Evolutionary conservation across 2,113 vertebrate species (phyloP).

Genomic region (Scatophagus argus): DNA sequence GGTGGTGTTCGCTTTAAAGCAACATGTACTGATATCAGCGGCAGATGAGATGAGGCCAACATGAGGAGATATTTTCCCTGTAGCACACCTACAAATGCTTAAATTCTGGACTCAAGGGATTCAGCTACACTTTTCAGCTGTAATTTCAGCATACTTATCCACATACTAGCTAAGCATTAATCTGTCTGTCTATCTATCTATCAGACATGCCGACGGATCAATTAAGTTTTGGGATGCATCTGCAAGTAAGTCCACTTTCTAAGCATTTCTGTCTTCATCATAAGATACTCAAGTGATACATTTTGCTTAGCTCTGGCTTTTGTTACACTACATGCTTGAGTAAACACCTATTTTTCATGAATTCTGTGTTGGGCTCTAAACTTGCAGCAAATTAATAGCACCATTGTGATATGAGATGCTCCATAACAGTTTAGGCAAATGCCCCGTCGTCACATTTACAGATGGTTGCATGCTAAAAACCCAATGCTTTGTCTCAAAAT

Average conservation of each 20-base stretch:
- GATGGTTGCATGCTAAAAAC: background rate
- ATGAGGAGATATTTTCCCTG: conserved; percentile 4
- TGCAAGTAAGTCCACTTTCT: conserved; percentile 86
- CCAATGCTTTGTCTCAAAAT: background rate
- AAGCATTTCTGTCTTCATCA: background rate
- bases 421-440: conserved; percentile 1
- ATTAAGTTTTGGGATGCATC: conserved; percentile 94
- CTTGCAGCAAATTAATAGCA: conserved; percentile 3
- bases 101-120: background rate
- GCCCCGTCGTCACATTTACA: conserved; percentile 13
- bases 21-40: conserved; percentile 31
- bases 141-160: no score
- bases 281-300: background rate
- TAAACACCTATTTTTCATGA: background rate
- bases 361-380: background rate
- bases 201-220: conserved; percentile 96
- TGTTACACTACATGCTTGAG: background rate
- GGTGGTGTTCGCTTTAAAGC: conserved; percentile 32
- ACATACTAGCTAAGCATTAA: no score
- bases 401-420: background rate
- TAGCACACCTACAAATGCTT: background rate
- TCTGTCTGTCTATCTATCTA: no score
- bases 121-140: background rate
- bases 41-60: conserved; percentile 1
- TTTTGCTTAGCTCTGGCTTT: background rate